These are phyloP conservation scores for Hemibates koningsi DNA, from an alignment of 2,113 vertebrate species.

Conservation along the genomic window DNA sequence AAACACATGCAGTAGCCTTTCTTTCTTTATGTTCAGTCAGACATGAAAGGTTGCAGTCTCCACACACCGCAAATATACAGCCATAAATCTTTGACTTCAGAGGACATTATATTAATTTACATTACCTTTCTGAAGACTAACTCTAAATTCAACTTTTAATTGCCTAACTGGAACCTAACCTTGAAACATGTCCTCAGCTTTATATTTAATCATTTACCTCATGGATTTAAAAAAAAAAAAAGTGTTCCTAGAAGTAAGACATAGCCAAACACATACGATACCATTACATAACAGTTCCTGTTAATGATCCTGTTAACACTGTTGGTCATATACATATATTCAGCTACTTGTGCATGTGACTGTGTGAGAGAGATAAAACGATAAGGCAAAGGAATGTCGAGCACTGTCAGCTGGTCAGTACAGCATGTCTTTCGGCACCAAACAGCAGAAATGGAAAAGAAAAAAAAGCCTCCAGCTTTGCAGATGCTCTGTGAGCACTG, in stretches of 20 bases:
- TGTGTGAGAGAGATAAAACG: not conserved
- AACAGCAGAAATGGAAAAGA: not conserved
- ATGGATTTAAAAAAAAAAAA: not conserved
- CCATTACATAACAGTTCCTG: not conserved
- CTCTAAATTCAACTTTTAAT: not conserved
- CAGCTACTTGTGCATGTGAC: not conserved
- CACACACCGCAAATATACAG: not conserved
- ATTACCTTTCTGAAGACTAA: not conserved
- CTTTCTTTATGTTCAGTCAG: conserved; percentile 19
- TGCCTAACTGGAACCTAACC: not conserved
- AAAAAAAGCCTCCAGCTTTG: not conserved
- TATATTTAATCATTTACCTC: not conserved
- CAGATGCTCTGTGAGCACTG: conserved; percentile 37
- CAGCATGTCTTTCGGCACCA: not conserved
- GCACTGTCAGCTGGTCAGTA: conserved; percentile 24
- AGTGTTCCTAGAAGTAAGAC: not conserved
- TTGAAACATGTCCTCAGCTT: not conserved
- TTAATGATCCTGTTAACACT: not conserved
- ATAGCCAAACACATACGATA: not conserved
- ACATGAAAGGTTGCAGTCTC: not conserved
- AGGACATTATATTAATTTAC: not conserved
- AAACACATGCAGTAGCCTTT: conserved; percentile 27
- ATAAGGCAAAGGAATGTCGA: not conserved
- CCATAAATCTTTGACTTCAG: not conserved
- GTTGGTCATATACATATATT: not conserved